phyloP scores from a whole-genome alignment of 2,797 vertebrate species.

The Emys orbicularis region DNA sequence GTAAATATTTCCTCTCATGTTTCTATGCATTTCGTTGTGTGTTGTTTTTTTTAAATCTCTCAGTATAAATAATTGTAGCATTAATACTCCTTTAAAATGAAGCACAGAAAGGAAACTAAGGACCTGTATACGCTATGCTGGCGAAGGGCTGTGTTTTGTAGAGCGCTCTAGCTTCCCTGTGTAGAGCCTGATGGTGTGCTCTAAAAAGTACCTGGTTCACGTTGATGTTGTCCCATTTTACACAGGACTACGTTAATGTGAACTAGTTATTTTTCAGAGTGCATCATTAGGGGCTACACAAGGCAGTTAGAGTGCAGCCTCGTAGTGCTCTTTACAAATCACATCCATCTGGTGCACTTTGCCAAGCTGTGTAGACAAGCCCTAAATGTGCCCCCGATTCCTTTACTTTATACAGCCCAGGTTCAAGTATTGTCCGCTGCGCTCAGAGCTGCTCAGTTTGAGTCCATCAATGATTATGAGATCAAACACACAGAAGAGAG shows the following conservation, averaged over 20 bases:
- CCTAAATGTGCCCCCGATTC: not conserved
- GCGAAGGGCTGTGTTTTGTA: not conserved
- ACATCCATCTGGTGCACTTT: not conserved
- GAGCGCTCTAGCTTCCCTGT: not conserved
- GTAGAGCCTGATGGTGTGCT: not conserved
- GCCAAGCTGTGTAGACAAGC: not conserved
- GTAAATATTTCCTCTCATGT: not conserved
- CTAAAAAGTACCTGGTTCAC: not conserved
- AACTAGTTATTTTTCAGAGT: not conserved
- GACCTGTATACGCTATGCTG: not conserved
- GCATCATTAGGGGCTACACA: not conserved
- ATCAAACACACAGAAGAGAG: conserved; percentile 30
- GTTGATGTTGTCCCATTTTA: not conserved
- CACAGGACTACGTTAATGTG: not conserved
- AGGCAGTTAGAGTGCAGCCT: not conserved
- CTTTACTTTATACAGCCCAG: conserved; percentile 83
- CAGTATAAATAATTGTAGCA: not conserved
- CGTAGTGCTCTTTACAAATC: not conserved
- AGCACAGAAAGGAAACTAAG: not conserved
- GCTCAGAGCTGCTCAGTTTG: conserved; percentile 89
- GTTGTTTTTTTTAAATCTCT: not conserved
- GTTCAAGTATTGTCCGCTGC: conserved; percentile 93
- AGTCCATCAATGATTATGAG: conserved; percentile 77
- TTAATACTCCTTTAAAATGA: not conserved
- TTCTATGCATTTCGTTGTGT: not conserved